These are phyloP conservation scores for Amphibalanus amphitrite DNA, from an alignment of 1,140 invertebrate species.

Conservation along the genomic window DNA sequence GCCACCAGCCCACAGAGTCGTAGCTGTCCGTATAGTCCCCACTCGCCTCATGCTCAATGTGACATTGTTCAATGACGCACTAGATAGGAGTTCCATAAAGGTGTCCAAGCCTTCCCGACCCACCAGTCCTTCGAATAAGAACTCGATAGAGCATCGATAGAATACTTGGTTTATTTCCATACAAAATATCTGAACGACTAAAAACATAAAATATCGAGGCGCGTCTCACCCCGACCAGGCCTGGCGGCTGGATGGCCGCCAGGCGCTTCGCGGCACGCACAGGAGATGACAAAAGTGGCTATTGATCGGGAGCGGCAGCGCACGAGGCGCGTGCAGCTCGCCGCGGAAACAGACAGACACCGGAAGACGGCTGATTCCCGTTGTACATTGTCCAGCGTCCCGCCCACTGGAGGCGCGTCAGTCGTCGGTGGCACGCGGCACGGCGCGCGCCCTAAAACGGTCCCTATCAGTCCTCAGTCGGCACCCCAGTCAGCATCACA, in stretches of 20 bases:
- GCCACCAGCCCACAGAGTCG: too few relatives aligned
- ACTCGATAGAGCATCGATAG: too few relatives aligned
- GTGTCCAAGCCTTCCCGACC: too few relatives aligned
- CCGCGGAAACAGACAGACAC: neutral
- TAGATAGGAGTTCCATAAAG: too few relatives aligned
- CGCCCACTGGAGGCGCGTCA: neutral
- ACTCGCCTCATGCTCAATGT: too few relatives aligned
- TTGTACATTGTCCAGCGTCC: neutral
- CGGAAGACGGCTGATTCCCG: neutral
- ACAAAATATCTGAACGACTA: neutral
- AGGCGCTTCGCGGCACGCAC: too few relatives aligned
- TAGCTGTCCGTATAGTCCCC: too few relatives aligned
- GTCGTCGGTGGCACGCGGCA: neutral
- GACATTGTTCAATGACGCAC: too few relatives aligned
- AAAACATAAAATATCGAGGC: neutral
- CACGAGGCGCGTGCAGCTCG: neutral
- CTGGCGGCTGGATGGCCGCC: too few relatives aligned
- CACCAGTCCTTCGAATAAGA: too few relatives aligned
- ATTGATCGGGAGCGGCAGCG: neutral
- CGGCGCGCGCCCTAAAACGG: neutral
- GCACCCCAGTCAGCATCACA: neutral
- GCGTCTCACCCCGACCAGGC: too few relatives aligned
- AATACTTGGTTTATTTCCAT: slow-evolving; percentile 4
- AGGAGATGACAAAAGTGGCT: too few relatives aligned
- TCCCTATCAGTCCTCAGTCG: neutral